Percentiles rank a stretch among this genome's conserved stretches.
Evolutionary conservation across 2,888 invertebrate species (phyloP).

Genomic region (Elgonia sp.): DNA sequence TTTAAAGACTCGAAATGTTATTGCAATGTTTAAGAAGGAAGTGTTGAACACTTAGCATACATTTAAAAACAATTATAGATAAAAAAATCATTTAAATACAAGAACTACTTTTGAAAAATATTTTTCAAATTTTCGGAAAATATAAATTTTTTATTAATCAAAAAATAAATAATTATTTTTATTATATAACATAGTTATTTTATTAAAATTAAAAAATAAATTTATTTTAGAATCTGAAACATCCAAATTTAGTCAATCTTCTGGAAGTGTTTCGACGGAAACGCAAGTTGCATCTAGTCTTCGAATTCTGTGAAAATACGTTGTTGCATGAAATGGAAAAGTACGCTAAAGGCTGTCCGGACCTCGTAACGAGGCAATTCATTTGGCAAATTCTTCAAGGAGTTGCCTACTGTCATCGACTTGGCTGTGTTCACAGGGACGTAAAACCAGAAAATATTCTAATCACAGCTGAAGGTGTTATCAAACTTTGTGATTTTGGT

Average conservation of each 20-base stretch:
- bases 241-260: constrained; percentile 98
- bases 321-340: constrained; percentile 98
- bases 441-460: constrained; percentile 99
- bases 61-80: neutral
- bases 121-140: too few relatives aligned
- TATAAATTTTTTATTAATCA: too few relatives aligned
- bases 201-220: neutral
- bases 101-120: too few relatives aligned
- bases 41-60: neutral
- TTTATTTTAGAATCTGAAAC: constrained; percentile 95
- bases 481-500: constrained; percentile 99
- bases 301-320: constrained; percentile 99
- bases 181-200: neutral
- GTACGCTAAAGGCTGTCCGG: constrained; percentile 97
- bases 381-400: constrained; percentile 98
- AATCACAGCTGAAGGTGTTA: constrained; percentile 96
- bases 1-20: neutral
- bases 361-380: constrained; percentile 95
- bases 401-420: constrained; percentile 98
- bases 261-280: constrained; percentile 98
- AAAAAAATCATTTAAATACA: too few relatives aligned
- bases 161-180: too few relatives aligned
- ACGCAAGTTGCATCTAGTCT: constrained; percentile 98
- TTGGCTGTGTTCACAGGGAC: constrained; percentile 98
- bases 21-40: neutral